Evolutionary conservation across 2,888 invertebrate genomes (phyloP).

Genomic region (Agrotis puta): DNA sequence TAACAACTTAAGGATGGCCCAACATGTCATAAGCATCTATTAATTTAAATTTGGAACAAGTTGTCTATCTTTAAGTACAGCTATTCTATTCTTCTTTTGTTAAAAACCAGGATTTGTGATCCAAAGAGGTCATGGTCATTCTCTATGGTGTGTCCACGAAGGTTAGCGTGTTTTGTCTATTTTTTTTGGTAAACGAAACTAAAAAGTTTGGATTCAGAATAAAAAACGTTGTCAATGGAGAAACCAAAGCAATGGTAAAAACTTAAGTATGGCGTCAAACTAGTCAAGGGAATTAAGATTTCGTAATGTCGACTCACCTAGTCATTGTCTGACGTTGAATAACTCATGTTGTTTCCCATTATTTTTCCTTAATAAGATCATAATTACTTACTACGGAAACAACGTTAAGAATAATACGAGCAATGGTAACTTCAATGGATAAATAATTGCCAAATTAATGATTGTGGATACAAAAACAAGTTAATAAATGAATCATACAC

Average conservation of each 20-base stretch:
- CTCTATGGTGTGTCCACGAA: slow-evolving; percentile 49
- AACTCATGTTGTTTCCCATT: background rate
- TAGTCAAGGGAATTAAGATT: slow-evolving; percentile 2
- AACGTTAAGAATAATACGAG: background rate
- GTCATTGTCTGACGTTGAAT: background rate
- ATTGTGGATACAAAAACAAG: background rate
- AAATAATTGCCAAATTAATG: background rate
- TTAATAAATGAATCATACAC: background rate
- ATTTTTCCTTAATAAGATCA: slow-evolving; percentile 7
- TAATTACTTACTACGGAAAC: background rate
- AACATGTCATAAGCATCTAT: slow-evolving; percentile 32
- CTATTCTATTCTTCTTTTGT: slow-evolving; percentile 47
- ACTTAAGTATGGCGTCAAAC: slow-evolving; percentile 7
- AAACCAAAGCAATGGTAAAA: slow-evolving; percentile 30
- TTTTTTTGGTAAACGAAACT: slow-evolving; percentile 26
- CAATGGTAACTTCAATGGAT: background rate
- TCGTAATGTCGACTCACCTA: background rate
- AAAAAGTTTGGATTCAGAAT: slow-evolving; percentile 18
- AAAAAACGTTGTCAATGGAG: slow-evolving; percentile 24
- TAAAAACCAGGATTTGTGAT: slow-evolving; percentile 40
- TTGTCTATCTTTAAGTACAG: slow-evolving; percentile 21
- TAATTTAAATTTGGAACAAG: slow-evolving; percentile 42
- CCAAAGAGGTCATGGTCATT: slow-evolving; percentile 57
- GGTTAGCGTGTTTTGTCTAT: slow-evolving; percentile 29
- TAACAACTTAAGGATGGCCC: slow-evolving; percentile 17